These are phyloP conservation scores for Protosalanx chinensis DNA, from an alignment of 2,797 vertebrate genomes.

Conservation along the genomic window DNA sequence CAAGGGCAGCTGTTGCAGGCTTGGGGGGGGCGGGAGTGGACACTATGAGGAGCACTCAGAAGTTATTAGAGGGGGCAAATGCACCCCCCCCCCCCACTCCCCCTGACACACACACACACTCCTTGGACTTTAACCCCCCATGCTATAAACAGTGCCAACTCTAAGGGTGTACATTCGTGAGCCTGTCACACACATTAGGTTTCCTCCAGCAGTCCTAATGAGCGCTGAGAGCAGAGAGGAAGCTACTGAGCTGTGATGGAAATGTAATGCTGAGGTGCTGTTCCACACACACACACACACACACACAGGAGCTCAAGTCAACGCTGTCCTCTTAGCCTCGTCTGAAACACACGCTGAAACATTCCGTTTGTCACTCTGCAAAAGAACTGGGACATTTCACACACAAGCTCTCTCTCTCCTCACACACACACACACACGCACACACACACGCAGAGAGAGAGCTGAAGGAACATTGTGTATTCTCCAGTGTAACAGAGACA, in stretches of 20 bases:
- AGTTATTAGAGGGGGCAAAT: slow-evolving; percentile 24
- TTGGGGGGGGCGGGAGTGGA: slow-evolving; percentile 5
- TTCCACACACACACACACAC: slow-evolving; percentile 2
- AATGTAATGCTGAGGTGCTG: too few relatives aligned
- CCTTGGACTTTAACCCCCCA: slow-evolving; percentile 18
- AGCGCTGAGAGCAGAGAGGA: too few relatives aligned
- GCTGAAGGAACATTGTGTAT: slow-evolving; percentile 15
- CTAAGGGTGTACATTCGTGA: slow-evolving; percentile 3
- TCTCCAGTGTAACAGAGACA: neutral
- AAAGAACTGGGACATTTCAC: too few relatives aligned
- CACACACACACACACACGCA: neutral
- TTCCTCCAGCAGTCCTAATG: too few relatives aligned
- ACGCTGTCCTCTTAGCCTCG: too few relatives aligned
- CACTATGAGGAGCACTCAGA: slow-evolving; percentile 20
- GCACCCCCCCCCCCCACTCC: neutral
- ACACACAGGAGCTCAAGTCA: slow-evolving; percentile 36
- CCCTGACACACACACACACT: neutral
- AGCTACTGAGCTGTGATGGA: too few relatives aligned
- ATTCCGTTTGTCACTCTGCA: too few relatives aligned
- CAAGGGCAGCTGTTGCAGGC: slow-evolving; percentile 6
- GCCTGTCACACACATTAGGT: too few relatives aligned
- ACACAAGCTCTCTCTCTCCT: neutral
- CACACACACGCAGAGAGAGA: slow-evolving; percentile 6
- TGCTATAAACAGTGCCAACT: slow-evolving; percentile 25
- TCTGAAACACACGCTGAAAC: too few relatives aligned